Evolutionary conservation across 2,797 vertebrate species (phyloP).

Genomic region (Silurus aristotelis): DNA sequence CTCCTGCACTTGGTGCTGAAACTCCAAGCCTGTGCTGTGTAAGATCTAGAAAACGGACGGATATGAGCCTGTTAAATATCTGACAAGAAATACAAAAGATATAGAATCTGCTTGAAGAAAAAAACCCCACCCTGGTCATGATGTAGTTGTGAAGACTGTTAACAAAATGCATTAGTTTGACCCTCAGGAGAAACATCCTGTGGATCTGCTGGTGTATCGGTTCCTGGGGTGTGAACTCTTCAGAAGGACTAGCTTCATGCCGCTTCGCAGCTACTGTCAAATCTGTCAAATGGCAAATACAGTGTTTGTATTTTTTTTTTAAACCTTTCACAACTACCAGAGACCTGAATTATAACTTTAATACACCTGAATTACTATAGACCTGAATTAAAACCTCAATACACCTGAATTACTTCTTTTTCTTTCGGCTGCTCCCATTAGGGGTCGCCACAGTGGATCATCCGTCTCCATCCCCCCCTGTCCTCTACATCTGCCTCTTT

Average conservation of each 20-base stretch:
- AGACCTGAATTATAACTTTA: no score
- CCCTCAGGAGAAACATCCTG: slow-evolving; percentile 92
- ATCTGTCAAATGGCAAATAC: slow-evolving; percentile 66
- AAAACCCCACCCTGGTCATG: slow-evolving; percentile 88
- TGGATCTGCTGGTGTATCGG: slow-evolving; percentile 87
- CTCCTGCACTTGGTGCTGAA: slow-evolving; percentile 97
- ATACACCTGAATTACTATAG: no score
- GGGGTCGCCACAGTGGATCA: no score
- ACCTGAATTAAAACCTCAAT: no score
- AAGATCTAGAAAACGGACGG: slow-evolving; percentile 80
- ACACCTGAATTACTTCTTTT: no score
- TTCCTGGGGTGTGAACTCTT: slow-evolving; percentile 71
- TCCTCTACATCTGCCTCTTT: no score
- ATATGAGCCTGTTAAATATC: background rate
- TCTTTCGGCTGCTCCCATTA: no score
- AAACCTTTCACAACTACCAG: no score
- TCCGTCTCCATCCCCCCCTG: no score
- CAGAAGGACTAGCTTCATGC: slow-evolving; percentile 65
- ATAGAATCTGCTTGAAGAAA: background rate
- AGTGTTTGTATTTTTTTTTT: background rate
- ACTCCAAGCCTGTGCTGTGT: slow-evolving; percentile 97
- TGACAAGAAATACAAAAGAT: background rate
- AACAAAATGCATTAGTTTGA: slow-evolving; percentile 99
- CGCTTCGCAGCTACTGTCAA: slow-evolving; percentile 77
- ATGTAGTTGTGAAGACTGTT: slow-evolving; percentile 99